Evolutionary conservation across 2,888 invertebrate species (phyloP), one percentile per base, ranked within the genome.

Genomic region (Acronicta leporina): DNA sequence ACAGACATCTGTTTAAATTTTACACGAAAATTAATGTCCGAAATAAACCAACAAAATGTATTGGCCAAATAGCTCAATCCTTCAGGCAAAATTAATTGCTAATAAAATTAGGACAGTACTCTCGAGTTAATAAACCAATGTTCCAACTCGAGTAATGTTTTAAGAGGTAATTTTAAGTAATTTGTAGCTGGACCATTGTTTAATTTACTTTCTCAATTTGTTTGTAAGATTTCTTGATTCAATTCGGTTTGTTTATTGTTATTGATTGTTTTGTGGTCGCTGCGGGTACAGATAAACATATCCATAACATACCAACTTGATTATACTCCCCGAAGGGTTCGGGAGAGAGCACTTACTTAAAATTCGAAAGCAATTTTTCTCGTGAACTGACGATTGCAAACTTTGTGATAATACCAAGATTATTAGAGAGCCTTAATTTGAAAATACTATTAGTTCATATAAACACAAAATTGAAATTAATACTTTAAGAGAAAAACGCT

Each of bases 61-160:
- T 33, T 14, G n/a, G 6, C 20, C 13, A 35, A 56, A 49, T 38
- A 54, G 42, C 43, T 56, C 15, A 42, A 59, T 44, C 38, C 52
- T 43, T 49, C 42, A 30, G 27, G 38, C 11, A 15, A 46, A 63
- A 67, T 63, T 63, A 63, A 67, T 59, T 63, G 59, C 54, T 51
- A 55, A 56, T 63, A 67, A 67, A 67, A 59, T 66, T 49, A 59
- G 20, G 25, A 59, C 40, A 40, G 49, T 30, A 46, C 46, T 33
- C 11, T 51, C 14, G 11, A 16, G 42, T 27, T 65, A 52, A 53
- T 57, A 65, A 48, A 53, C 50, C 35, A 48, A 63, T 48, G 46
- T 50, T 53, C 41, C 10, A 41, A 51, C 40, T 55, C 51, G 49
- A 62, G 58, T 66, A 60, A 63, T 54, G 58, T 45, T 49, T 51